Conservation (phyloP, 2,888 invertebrate genomes). For the Caenorhabditis drosophilae region DNA sequence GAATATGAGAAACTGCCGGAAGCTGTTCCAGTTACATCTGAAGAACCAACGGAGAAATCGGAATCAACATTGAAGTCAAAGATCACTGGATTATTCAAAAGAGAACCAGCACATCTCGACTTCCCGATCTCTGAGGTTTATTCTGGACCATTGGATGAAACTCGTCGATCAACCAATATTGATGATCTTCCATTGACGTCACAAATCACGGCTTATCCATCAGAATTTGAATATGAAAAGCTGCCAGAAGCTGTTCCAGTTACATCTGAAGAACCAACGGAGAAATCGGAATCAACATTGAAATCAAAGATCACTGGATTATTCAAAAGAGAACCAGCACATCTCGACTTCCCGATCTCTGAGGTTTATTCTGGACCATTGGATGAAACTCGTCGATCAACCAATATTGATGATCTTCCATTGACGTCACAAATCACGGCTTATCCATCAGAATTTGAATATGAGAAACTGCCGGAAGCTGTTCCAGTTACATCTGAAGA, state of each 20-base stretch:
- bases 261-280: constrained; percentile 3
- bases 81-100: not conserved
- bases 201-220: not conserved
- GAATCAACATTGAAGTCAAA: not conserved
- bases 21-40: not conserved
- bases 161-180: not conserved
- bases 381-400: not conserved
- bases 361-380: not conserved
- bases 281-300: constrained; percentile 9
- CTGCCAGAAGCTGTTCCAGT: constrained; percentile 10
- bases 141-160: not conserved
- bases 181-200: not conserved
- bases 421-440: not conserved
- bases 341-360: not conserved
- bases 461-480: not conserved
- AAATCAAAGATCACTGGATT: constrained; percentile 27
- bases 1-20: not conserved
- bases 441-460: not conserved
- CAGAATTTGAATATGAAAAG: constrained; percentile 9
- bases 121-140: not conserved
- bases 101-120: not conserved
- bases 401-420: not conserved
- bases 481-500: not conserved
- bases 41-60: not conserved
- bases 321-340: not conserved